Evolutionary conservation across 1,140 invertebrate genomes (phyloP), one percentile per base, ranked within the genome.

Genomic region (Gryllus bimaculatus): DNA sequence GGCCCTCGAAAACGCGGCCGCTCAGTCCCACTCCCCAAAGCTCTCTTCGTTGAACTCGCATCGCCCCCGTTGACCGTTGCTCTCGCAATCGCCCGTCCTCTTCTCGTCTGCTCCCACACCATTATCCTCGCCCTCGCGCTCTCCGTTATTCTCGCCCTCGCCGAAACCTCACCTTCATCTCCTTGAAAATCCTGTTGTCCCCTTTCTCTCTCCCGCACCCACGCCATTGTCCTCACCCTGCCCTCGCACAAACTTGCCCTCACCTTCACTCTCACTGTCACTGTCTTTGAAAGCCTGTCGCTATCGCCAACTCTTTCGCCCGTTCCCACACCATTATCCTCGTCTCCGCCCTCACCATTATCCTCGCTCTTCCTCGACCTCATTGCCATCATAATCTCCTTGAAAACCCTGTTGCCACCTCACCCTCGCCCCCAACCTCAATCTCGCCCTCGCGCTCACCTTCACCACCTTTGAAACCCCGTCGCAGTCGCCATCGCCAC

Each of bases 231-330:
- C 13, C n/a, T 12, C 74, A 4, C 74, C 10, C 39, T n/a, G 8
- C 74, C 13, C 74, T 12, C 74, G 10, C 74, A 76, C 78, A 47
- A 78, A 47, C 80, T 77, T 74, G 74, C 80, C 18, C 80, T 77
- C 80, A 47, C 80, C 74, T 78, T 77, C 78, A 73, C 78, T 66
- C 80, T 79, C 80, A 48, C 80, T 79, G 78, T 73, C 80, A 73
- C 80, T 13, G 73, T 54, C 80, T 47, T 75, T 81, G 49, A 47
- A 74, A 73, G 75, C 47, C 80, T 79, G 78, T 77, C 78, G 54
- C 78, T 66, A 78, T 79, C 78, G 49, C 80, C 66, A 78, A 7
- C 78, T 73, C 80, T 74, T 75, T 79, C 78, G 54, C 74, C 73
- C 78, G 54, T n/a, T n/a, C 78, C 47, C 78, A 73, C 80, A 47